Evolutionary conservation across 2,888 invertebrate species (phyloP).

Genomic region (Pharmacophagus antenor): DNA sequence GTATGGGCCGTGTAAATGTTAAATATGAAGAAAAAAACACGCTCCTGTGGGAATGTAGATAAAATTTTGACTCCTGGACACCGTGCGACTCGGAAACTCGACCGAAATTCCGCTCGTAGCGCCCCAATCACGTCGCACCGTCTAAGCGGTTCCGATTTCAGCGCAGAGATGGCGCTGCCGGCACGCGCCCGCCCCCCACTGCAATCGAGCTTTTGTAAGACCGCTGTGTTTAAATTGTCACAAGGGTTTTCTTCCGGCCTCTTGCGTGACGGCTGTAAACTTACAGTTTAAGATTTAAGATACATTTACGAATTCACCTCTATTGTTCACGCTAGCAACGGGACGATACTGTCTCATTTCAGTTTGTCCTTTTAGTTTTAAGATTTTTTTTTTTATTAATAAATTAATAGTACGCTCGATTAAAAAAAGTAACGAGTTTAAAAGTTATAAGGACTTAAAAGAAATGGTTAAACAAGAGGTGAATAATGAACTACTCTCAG

Average conservation of each 20-base stretch:
- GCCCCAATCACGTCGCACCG: conserved; percentile 40
- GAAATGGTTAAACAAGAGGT: too few relatives aligned
- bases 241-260: conserved; percentile 57
- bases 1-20: neutral
- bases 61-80: neutral
- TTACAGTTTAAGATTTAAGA: neutral
- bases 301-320: too few relatives aligned
- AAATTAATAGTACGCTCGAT: too few relatives aligned
- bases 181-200: conserved; percentile 43
- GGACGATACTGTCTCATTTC: too few relatives aligned
- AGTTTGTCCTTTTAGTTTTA: too few relatives aligned
- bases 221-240: conserved; percentile 50
- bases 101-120: conserved; percentile 12
- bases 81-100: neutral
- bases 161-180: conserved; percentile 64
- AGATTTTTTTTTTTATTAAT: too few relatives aligned
- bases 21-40: neutral
- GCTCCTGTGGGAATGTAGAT: neutral
- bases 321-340: too few relatives aligned
- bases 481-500: too few relatives aligned
- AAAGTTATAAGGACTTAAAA: too few relatives aligned
- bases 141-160: conserved; percentile 73
- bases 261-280: conserved; percentile 33
- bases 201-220: conserved; percentile 53
- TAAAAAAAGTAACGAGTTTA: too few relatives aligned